Evolutionary conservation across 2,797 vertebrate species (phyloP).

Genomic region (Hyperoplus immaculatus): DNA sequence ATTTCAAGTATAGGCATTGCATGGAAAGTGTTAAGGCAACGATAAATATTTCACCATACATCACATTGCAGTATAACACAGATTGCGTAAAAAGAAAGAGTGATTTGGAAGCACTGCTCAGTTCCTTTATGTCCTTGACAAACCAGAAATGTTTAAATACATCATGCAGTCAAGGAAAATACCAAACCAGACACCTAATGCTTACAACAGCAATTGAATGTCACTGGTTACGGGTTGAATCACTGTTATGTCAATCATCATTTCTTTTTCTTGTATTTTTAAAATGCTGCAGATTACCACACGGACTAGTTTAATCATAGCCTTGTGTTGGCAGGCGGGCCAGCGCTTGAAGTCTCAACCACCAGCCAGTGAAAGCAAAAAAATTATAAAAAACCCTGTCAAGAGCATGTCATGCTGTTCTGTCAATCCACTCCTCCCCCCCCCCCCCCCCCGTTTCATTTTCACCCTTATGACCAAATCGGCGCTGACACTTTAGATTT

Average conservation of each 20-base stretch:
- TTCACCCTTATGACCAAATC: conserved; percentile 55
- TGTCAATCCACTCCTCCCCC: conserved; percentile 46
- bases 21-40: conserved; percentile 16
- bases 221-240: background rate
- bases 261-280: background rate
- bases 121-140: background rate
- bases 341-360: conserved; percentile 29
- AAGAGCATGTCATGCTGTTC: conserved; percentile 50
- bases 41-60: background rate
- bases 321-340: conserved; percentile 48
- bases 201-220: background rate
- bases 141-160: conserved; percentile 7
- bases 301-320: conserved; percentile 41
- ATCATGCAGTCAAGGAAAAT: background rate
- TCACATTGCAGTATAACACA: background rate
- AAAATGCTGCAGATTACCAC: conserved; percentile 37
- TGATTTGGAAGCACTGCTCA: background rate
- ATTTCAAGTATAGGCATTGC: background rate
- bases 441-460: conserved; percentile 53
- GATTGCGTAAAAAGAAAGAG: background rate
- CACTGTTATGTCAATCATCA: conserved; percentile 12
- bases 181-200: background rate
- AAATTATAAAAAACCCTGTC: conserved; percentile 18
- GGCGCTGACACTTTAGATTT: conserved; percentile 69
- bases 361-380: conserved; percentile 45